A percentile compares a stretch with the other conserved stretches of the same genome.
Evolutionary conservation across 1,140 invertebrate species (phyloP).

Genomic region (Hycleus phaleratus): DNA sequence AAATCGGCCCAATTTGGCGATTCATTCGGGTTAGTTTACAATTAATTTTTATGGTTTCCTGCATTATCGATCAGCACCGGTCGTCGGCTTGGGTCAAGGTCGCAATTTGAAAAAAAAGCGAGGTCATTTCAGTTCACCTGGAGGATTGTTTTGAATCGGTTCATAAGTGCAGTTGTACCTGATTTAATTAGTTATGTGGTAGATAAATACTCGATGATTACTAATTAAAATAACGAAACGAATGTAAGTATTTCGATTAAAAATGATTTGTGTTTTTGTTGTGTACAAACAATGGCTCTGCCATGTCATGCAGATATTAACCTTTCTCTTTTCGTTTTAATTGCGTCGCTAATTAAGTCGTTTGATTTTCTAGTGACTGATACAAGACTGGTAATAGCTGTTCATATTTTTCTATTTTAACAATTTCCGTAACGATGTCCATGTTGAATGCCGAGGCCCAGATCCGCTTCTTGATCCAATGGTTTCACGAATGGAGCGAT

Average conservation of each 20-base stretch:
- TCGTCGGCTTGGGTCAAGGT: conserved; percentile 19
- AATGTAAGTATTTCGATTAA: neutral
- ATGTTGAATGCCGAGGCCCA: conserved; percentile 53
- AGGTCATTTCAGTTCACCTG: conserved; percentile 28
- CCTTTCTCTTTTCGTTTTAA: conserved; percentile 14
- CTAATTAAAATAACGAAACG: neutral
- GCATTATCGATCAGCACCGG: conserved; percentile 1
- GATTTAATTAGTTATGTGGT: neutral
- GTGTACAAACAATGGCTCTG: conserved; percentile 9
- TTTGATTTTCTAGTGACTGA: conserved; percentile 22
- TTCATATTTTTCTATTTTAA: neutral
- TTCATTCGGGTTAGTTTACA: no score
- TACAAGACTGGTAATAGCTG: conserved; percentile 12
- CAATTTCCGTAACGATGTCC: conserved; percentile 26
- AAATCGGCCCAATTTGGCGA: no score
- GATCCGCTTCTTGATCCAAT: conserved; percentile 69
- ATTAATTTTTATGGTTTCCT: neutral
- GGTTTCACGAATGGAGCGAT: conserved; percentile 85
- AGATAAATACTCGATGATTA: neutral
- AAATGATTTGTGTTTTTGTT: neutral
- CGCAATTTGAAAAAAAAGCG: conserved; percentile 26
- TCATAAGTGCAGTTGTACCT: conserved; percentile 1
- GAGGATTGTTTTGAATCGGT: conserved; percentile 14
- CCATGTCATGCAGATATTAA: conserved; percentile 15
- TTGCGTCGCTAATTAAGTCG: conserved; percentile 3